Base-by-base conservation (phyloP, 2,888 invertebrate genomes). In the Marronus borbonicus region DNA sequence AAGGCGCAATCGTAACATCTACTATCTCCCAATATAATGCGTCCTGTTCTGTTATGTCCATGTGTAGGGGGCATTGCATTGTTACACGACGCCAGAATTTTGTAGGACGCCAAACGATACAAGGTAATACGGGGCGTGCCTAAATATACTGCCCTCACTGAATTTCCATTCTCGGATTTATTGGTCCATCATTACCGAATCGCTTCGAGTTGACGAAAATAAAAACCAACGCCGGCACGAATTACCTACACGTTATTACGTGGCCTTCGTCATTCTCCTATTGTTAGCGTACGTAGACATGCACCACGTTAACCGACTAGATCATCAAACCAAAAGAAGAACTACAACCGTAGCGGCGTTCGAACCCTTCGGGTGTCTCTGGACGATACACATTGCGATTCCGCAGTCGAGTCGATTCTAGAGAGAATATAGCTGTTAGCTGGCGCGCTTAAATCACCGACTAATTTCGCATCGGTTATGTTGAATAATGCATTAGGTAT, bases 361-460 rank as follows among this genome's bases (percentile, higher is more conserved):
- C 52, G 55, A 76, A 17, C 76, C 76, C 58, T 76, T 76, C 49
- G 66, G 68, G 76, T 76, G 76, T 68, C 76, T 36, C 52, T 52
- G 55, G 49, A 68, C 55, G 78, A 79, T 80, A 76, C 65, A 14
- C 55, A 52, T 36, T 66, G 70, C 77, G 76, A 20, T 39, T 75
- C 36, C 50, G 74, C 66, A 80, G 68, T 72, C 66, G 82, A 81
- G 68, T 72, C 66, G 82, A 81, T 81, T 79, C 70, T 65, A 44
- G 69, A 78, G 79, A 82, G 83, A 83, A 83, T 49, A 82, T 81
- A 82, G 80, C 81, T 81, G 81, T 83, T 82, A 81, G 80, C 80
- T 80, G 78, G 81, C 79, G 79, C 80, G 80, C 80, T 83, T 82
- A 83, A 82, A 84, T 82, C 82, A 82, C 81, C 82, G 83, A 82